Base-by-base conservation (phyloP, 2,113 vertebrate genomes). In the Phalacrocorax pelagicus region DNA sequence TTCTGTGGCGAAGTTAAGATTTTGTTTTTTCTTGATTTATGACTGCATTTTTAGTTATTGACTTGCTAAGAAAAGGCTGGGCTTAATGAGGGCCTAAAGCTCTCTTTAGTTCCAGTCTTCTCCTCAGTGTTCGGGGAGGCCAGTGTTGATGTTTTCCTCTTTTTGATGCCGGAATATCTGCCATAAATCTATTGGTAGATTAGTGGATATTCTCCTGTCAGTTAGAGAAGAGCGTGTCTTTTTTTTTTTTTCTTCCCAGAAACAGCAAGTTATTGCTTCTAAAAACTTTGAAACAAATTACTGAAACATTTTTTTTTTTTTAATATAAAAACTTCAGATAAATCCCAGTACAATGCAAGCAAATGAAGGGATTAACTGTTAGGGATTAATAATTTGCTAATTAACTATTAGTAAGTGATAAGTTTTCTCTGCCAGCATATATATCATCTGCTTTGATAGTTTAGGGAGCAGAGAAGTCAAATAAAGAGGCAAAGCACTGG, bases 401-500 rank as follows among this genome's bases (percentile, higher is more conserved):
- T 81, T 86, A 91, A 11, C 8, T 80, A 5, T 71, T 94, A 90
- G 52, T 81, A 83, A 85, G 19, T 59, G 19, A 75, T 66, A 71
- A 23, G 61, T 91, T 11, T 91, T 91, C 19, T 63, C 49, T 89
- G 15, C n/a, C 6, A 34, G 9, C 12, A 10, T 80, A 17, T 72
- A 14, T 67, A 73, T 89, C 6, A 20, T 40, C 16, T 79, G 38
- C 44, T 92, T 84, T 88, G 23, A 32, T 71, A 38, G 44, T 88
- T 93, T 66, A 58, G 27, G 38, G 46, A 84, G 20, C 63, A 3
- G 58, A 19, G 40, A 70, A 91, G 74, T 82, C 81, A 91, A 94
- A 95, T 88, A 90, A 96, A 95, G 57, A 61, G 49, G 34, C 40
- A 57, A 79, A 93, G 87, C 58, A 29, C 69, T 82, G 90, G 78